Base-by-base conservation (phyloP, 2,888 invertebrate genomes). In the Patella caerulea region DNA sequence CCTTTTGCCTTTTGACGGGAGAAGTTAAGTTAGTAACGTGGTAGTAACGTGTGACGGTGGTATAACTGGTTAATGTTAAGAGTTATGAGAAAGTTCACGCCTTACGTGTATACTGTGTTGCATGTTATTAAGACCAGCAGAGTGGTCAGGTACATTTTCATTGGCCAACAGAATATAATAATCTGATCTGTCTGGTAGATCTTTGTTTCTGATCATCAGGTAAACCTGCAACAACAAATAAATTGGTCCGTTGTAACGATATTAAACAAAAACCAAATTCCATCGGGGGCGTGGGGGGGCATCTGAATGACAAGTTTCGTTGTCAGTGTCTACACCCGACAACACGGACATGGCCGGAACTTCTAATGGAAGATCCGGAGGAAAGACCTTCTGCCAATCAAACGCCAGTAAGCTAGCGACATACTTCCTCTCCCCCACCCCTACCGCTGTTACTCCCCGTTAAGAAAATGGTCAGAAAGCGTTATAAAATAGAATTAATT, bases 81-180 rank as follows among this genome's bases (percentile, higher is more conserved):
- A 29, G 29, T 29, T 29, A 1, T 29, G 29, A 29, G 29, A 29
- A 29, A 29, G 29, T 29, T 29, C 2, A 29, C 3, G 29, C 2
- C 29, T 29, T 29, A 82, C 81, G n/a, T 71, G 55, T 52, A 83
- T 59, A n/a, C 52, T 77, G 70, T 83, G 82, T 7, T 73, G 34
- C 45, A 83, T 78, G 54, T 80, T 75, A 72, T 83, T 82, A 15
- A 79, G 74, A 17, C 82, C 83, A 55, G 71, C 72, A n/a, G 72
- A 52, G 34, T 72, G 53, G 52, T 80, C 80, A 3, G 81, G 77
- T 0, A 83, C 77, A 34, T 77, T 71, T 9, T 72, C 4, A 70
- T 80, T 82, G 52, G 82, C 81, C 71, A 82, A 72, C 69, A 81
- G 74, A 34, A 83, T 79, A 74, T 78, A 79, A 74, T 81, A 83